Percentiles rank a stretch among this genome's conserved stretches.
phyloP scores from a whole-genome alignment of 1,140 invertebrate genomes.

The Hormaphis cornu region DNA sequence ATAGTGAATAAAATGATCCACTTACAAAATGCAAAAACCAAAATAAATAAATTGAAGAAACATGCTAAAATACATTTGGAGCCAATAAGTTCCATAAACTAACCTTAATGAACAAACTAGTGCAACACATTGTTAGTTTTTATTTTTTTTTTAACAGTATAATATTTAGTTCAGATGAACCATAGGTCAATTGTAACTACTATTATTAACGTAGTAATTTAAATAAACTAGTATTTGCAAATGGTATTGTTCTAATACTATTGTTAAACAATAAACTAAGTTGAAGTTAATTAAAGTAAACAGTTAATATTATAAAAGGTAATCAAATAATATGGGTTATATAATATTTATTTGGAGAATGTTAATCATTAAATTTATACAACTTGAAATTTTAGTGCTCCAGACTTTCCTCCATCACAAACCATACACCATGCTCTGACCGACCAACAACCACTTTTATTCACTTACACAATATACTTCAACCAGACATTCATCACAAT shows the following conservation, averaged over 20 bases:
- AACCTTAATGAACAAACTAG: no score
- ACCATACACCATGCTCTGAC: conserved; percentile 26
- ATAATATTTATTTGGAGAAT: background rate
- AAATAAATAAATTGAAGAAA: no score
- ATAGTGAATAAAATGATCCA: no score
- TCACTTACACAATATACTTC: conserved; percentile 31
- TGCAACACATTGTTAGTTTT: no score
- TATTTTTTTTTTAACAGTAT: no score
- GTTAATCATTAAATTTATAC: conserved; percentile 30
- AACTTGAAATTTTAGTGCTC: conserved; percentile 19
- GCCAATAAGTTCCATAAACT: no score
- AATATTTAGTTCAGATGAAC: no score
- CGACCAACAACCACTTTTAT: conserved; percentile 5
- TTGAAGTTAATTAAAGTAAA: conserved; percentile 24
- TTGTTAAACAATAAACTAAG: conserved; percentile 29
- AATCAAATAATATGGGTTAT: conserved; percentile 11
- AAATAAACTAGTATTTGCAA: background rate
- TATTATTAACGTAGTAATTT: background rate
- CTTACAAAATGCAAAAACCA: no score
- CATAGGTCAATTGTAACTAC: background rate
- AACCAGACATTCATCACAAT: conserved; percentile 43
- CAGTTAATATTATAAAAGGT: conserved; percentile 2
- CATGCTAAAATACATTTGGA: no score
- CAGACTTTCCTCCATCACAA: conserved; percentile 30
- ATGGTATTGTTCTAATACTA: background rate